Evolutionary conservation across 2,888 invertebrate species (phyloP).

Genomic region (Thymelicus acteon): DNA sequence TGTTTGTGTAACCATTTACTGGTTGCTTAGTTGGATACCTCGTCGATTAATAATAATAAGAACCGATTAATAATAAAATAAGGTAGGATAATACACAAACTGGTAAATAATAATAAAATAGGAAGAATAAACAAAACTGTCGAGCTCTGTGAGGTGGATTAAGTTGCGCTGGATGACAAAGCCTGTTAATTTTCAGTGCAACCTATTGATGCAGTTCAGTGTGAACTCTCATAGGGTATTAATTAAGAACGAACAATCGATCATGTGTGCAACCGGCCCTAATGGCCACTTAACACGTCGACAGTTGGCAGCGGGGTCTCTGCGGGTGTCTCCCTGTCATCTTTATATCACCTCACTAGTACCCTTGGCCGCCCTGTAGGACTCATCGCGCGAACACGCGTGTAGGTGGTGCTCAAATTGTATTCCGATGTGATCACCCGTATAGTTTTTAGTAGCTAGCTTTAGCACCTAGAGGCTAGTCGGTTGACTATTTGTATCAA

Average conservation of each 20-base stretch:
- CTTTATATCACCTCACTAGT: slow-evolving; percentile 15
- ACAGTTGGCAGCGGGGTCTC: slow-evolving; percentile 28
- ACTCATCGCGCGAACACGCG: slow-evolving; percentile 25
- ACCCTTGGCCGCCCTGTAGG: slow-evolving; percentile 34
- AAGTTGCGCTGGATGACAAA: not conserved
- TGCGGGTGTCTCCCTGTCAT: slow-evolving; percentile 7
- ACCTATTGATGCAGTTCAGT: not conserved
- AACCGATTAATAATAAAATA: too few relatives aligned
- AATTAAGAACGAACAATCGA: not conserved
- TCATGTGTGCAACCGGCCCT: slow-evolving; percentile 12
- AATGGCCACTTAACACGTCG: slow-evolving; percentile 10
- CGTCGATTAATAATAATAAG: too few relatives aligned
- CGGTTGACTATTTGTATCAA: not conserved
- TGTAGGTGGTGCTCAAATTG: slow-evolving; percentile 31
- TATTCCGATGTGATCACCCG: slow-evolving; percentile 23
- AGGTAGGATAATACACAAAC: too few relatives aligned
- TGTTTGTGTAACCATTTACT: too few relatives aligned
- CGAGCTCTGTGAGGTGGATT: not conserved
- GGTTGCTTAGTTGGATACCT: too few relatives aligned
- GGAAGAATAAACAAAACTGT: too few relatives aligned
- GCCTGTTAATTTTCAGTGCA: not conserved
- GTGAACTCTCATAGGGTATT: not conserved
- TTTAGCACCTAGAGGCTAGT: not conserved
- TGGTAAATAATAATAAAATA: too few relatives aligned
- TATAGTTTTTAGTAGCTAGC: slow-evolving; percentile 17